Evolutionary conservation across 2,113 vertebrate genomes (phyloP).

Genomic region (Lontra canadensis): DNA sequence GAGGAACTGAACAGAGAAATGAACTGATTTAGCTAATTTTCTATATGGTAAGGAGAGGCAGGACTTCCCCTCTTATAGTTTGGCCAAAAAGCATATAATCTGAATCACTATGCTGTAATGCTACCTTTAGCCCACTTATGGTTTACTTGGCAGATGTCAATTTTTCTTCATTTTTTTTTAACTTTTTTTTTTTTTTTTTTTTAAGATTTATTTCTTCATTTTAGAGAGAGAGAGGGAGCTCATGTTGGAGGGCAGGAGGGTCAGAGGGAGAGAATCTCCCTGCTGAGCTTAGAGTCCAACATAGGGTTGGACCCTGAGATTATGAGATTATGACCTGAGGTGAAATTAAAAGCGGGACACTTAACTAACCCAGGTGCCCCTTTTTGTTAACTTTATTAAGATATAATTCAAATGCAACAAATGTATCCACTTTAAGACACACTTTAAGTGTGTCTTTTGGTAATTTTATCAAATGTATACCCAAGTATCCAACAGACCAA

Average conservation of each 20-base stretch:
- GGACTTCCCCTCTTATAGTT: not conserved
- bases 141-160: not conserved
- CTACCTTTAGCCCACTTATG: not conserved
- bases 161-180: not conserved
- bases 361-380: not conserved
- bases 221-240: not conserved
- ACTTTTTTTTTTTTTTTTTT: not conserved
- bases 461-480: not conserved
- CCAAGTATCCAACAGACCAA: not conserved
- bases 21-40: not conserved
- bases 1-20: not conserved
- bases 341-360: not conserved
- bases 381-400: not conserved
- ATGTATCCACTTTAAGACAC: not conserved
- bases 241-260: not conserved
- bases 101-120: not conserved
- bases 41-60: not conserved
- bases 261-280: not conserved
- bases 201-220: not conserved
- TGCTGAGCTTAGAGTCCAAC: not conserved
- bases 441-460: not conserved
- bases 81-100: not conserved
- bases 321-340: not conserved
- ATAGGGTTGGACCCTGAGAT: not conserved
- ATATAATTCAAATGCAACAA: not conserved